Base-by-base conservation (phyloP, 2,113 vertebrate species). In the Raphicerus campestris region DNA sequence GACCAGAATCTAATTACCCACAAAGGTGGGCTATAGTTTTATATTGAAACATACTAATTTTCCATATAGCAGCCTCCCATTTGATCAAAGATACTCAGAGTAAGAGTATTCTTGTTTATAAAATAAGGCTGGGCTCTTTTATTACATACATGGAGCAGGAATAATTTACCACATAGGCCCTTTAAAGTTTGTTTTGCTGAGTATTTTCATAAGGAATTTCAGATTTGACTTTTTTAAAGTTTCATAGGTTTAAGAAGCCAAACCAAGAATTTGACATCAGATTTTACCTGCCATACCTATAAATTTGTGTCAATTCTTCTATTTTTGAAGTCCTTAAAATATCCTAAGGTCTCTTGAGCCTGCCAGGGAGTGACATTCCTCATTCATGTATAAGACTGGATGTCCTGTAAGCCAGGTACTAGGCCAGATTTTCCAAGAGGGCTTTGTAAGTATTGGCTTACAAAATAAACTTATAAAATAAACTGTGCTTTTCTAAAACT, bases 191-290 rank as follows among this genome's bases (percentile, higher is more conserved):
- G 32, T 20, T 75, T 51, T 55, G 5, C 63, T 93, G 24, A 26
- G 84, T 58, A 2, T 49, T 89, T 89, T 95, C 28, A 91, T 56
- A 49, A 86, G 24, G 26, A 75, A 91, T 63, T 53, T 87, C 42
- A 94, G 16, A 66, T 80, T 58, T 93, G 17, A 81, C 42, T 93
- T 96, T 73, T 96, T 93, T 53, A 70, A 94, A 83, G 9, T 10
- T 26, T 88, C 22, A 58, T 3, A 5, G 77, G 47, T 7, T 94
- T 86, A 82, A 17, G 32, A 85, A 81, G 30, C 24, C 60, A 77
- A 49, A 9, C 55, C 53, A 66, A 66, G 58, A 42, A 24, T n/a
- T 94, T 96, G 39, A 63, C 26, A 66, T 90, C 47, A 94, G 35
- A 51, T 51, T 75, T 90, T 45, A 51, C 28, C 53, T 86, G 61